Evolutionary conservation across 2,888 invertebrate genomes (phyloP).

Genomic region (Mylabris sibirica): DNA sequence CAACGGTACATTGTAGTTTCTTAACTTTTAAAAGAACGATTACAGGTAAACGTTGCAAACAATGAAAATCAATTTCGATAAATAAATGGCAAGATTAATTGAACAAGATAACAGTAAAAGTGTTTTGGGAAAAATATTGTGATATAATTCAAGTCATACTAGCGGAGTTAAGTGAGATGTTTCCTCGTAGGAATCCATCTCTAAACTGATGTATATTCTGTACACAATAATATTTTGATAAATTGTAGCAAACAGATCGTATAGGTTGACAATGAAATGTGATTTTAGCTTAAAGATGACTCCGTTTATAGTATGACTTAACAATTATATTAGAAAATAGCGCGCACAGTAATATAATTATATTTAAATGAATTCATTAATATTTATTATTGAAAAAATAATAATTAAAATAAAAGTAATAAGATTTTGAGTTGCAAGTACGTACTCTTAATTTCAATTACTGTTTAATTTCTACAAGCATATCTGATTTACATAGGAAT

Average conservation of each 20-base stretch:
- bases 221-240: conserved; percentile 54
- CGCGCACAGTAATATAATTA: conserved; percentile 13
- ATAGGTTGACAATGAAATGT: conserved; percentile 50
- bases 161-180: conserved; percentile 39
- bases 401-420: conserved; percentile 19
- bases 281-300: conserved; percentile 37
- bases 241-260: conserved; percentile 53
- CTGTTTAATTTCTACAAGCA: conserved; percentile 28
- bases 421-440: conserved; percentile 18
- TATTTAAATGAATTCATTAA: not conserved
- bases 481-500: conserved; percentile 27
- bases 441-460: conserved; percentile 22
- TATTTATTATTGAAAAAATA: not conserved
- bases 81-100: conserved; percentile 42
- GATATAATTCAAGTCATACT: conserved; percentile 40
- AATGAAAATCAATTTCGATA: conserved; percentile 42
- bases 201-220: conserved; percentile 44
- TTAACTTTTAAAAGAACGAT: not conserved
- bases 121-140: conserved; percentile 35
- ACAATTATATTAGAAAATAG: conserved; percentile 37
- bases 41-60: conserved; percentile 22
- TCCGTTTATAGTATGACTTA: conserved; percentile 32
- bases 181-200: conserved; percentile 25
- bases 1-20: not conserved
- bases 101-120: conserved; percentile 35